These are phyloP conservation scores for Drosophila santomea DNA, from an alignment of 1,140 invertebrate species.

Conservation along the genomic window DNA sequence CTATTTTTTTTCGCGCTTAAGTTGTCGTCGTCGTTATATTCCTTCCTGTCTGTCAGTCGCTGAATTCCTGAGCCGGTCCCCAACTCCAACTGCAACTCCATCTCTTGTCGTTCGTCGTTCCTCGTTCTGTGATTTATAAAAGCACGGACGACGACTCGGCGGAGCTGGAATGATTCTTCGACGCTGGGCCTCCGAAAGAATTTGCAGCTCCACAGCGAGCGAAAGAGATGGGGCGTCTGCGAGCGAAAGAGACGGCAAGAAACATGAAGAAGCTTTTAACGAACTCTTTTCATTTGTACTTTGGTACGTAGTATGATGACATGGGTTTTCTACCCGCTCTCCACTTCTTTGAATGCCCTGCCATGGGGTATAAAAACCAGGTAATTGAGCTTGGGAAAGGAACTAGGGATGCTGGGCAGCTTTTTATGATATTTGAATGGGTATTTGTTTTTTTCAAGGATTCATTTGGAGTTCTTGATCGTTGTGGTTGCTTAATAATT, in stretches of 20 bases:
- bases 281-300: conserved; percentile 83
- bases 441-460: conserved; percentile 27
- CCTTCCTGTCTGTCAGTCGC: conserved; percentile 77
- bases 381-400: conserved; percentile 36
- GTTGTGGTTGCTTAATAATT: neutral
- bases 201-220: conserved; percentile 57
- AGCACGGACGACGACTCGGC: conserved; percentile 60
- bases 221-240: conserved; percentile 8
- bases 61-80: conserved; percentile 59
- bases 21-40: conserved; percentile 80
- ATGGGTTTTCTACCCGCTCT: conserved; percentile 51
- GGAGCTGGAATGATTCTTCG: conserved; percentile 75
- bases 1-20: conserved; percentile 80
- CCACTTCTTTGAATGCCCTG: conserved; percentile 19
- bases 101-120: conserved; percentile 65
- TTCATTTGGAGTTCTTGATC: conserved; percentile 3
- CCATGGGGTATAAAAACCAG: conserved; percentile 33
- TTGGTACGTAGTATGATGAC: conserved; percentile 70
- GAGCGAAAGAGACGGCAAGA: conserved; percentile 44
- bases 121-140: conserved; percentile 81
- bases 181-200: conserved; percentile 72
- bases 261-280: conserved; percentile 83
- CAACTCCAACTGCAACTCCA: conserved; percentile 41
- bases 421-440: conserved; percentile 20
- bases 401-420: conserved; percentile 26